phyloP scores from a whole-genome alignment of 2,113 vertebrate species.

The Riparia riparia region DNA sequence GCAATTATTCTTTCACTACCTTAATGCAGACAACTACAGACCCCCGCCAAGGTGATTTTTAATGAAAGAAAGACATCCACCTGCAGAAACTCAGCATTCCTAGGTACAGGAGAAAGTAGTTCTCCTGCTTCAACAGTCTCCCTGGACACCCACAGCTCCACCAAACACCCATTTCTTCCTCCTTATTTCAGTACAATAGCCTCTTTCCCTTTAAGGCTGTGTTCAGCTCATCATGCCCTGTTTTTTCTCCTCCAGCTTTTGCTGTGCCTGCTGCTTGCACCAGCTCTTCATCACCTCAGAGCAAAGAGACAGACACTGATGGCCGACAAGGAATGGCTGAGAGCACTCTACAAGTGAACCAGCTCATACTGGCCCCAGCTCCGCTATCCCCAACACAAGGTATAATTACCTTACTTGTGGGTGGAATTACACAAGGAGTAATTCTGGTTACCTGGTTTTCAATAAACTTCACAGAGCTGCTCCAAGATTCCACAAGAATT shows the following conservation, averaged over 20 bases:
- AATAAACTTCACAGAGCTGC: background rate
- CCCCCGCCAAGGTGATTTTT: background rate
- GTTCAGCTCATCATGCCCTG: background rate
- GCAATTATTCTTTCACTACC: background rate
- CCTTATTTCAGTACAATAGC: background rate
- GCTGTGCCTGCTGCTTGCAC: background rate
- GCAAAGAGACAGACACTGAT: fast-evolving
- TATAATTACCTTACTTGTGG: background rate
- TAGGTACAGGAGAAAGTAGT: background rate
- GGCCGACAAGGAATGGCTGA: fast-evolving
- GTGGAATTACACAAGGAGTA: background rate
- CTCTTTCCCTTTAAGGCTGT: background rate
- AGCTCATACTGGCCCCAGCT: background rate
- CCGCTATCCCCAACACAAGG: background rate
- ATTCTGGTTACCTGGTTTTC: background rate
- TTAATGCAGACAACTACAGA: background rate
- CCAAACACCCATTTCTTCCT: background rate
- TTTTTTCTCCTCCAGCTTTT: background rate
- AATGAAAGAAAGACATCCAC: background rate
- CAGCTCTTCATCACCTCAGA: background rate
- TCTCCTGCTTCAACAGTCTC: background rate
- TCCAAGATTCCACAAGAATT: background rate
- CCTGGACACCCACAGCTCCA: background rate
- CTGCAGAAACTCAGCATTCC: background rate
- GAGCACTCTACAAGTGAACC: background rate